Base-by-base conservation (phyloP, 2,797 vertebrate genomes). In the Sylvilagus floridanus region DNA sequence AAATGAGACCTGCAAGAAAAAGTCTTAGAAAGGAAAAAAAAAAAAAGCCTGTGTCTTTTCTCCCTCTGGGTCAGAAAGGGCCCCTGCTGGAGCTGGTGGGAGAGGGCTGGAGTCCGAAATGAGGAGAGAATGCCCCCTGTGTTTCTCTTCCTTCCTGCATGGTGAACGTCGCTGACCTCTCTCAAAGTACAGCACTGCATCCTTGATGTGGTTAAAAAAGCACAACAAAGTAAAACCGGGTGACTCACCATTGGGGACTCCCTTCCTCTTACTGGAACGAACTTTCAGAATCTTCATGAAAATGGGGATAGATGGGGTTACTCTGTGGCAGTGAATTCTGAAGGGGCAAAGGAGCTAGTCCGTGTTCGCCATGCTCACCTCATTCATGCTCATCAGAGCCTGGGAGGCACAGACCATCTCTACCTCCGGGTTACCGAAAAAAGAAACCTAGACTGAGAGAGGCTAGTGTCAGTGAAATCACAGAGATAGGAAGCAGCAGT, bases 91-190 rank as follows among this genome's bases (percentile, higher is more conserved):
- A 75, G 66, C n/a, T 66, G 28, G 22, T 21, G 71, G 78, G 52
- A 32, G 47, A 69, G 77, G 32, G 32, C 6, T 60, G 28, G 13
- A n/a, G 69, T 75, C 83, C 75, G 62, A 93, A 75, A 37, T 17
- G 54, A 92, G 54, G 32, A 30, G 93, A 95, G 88, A 94, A 91
- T 30, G 7, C 24, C 37, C 68, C 42, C 77, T 83, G 52, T 90
- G 95, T 87, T 95, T 86, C 84, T 86, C 83, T 68, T 24, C 42
- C 84, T 91, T 90, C 93, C 95, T 93, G 83, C 42, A 35, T 96
- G 95, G 93, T 54, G 83, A 82, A 94, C 79, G 88, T 37, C 73
- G 85, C 78, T 92, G 73, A 94, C 88, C 52, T 96, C 50, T 76
- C 69, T 92, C 88, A 77, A 89, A 96, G 72, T 75, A 79, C 90